Evolutionary conservation across 2,888 invertebrate species (phyloP).

Genomic region (Lysandra bellargus): DNA sequence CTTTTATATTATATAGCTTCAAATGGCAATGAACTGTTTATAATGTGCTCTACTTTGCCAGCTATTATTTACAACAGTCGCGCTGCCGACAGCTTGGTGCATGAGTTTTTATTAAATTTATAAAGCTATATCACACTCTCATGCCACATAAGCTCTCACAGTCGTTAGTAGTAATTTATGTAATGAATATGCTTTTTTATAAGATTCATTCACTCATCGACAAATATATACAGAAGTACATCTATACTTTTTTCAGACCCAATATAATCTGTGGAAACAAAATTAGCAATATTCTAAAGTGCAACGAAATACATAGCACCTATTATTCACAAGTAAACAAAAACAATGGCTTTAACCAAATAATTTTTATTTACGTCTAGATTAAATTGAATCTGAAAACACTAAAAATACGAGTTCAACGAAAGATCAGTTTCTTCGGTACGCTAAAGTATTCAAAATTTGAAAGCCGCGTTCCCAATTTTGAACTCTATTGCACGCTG

Average conservation of each 20-base stretch:
- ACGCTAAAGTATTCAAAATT: not conserved
- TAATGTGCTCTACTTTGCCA: not conserved
- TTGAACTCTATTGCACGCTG: not conserved
- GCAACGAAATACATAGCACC: not conserved
- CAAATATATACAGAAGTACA: not conserved
- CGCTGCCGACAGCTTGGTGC: not conserved
- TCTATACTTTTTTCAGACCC: not conserved
- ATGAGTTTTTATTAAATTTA: not conserved
- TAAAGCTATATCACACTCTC: not conserved
- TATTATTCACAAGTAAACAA: not conserved
- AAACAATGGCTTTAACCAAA: not conserved
- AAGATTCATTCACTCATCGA: not conserved
- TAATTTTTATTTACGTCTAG: not conserved
- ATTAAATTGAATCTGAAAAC: not conserved
- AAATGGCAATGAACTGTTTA: constrained; percentile 2
- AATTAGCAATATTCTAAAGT: not conserved
- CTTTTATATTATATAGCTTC: not conserved
- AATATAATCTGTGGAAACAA: not conserved
- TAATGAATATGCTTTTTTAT: not conserved
- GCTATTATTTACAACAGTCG: constrained; percentile 3
- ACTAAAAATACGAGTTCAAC: not conserved
- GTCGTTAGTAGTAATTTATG: not conserved
- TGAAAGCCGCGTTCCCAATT: not conserved
- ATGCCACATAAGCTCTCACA: not conserved
- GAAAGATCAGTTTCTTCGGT: not conserved